These are phyloP conservation scores for Heliconius hewitsoni DNA, from an alignment of 1,140 invertebrate genomes.

Conservation along the genomic window DNA sequence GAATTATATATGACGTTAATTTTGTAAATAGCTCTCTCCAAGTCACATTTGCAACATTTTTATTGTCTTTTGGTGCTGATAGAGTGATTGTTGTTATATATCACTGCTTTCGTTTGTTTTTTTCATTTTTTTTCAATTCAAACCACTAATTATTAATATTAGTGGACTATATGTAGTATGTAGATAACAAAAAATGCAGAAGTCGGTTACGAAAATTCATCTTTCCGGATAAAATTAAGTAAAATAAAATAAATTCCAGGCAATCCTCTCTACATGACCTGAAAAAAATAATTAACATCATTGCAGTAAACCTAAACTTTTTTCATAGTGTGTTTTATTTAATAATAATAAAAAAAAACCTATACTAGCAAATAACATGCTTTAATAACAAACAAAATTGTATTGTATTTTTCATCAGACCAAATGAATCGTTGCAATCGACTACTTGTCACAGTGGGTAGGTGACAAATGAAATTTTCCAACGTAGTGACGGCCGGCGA, in stretches of 20 bases:
- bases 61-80: background rate
- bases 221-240: no score
- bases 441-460: constrained; percentile 36
- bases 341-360: background rate
- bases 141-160: no score
- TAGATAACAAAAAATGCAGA: no score
- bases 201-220: no score
- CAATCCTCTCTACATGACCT: no score
- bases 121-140: no score
- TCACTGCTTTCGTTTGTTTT: background rate
- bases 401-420: constrained; percentile 22
- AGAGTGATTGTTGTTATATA: background rate
- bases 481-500: constrained; percentile 43
- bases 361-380: background rate
- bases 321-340: no score
- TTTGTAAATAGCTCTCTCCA: background rate
- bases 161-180: no score
- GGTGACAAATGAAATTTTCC: constrained; percentile 58
- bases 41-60: background rate
- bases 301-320: background rate
- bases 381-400: constrained; percentile 1
- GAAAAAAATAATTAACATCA: no score
- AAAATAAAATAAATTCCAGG: no score
- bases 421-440: constrained; percentile 41
- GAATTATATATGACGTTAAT: constrained; percentile 7